Base-by-base conservation (phyloP, 2,888 invertebrate species). In the Cosmia trapezina region DNA sequence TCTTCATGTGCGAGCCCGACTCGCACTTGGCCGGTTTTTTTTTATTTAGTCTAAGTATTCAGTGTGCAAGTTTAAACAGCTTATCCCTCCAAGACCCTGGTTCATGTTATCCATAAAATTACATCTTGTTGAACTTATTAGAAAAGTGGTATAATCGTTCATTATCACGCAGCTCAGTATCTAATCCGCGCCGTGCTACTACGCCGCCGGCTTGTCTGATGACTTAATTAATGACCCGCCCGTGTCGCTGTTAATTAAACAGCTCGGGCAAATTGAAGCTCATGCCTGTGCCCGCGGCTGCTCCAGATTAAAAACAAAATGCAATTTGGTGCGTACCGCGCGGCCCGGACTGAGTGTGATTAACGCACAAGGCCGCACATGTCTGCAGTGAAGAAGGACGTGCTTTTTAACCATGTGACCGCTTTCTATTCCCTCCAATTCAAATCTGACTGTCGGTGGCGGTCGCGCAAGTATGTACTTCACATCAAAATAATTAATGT, bases 171-270 rank as follows among this genome's bases (percentile, higher is more conserved):
- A 91, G 91, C 91, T 92, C 86, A 90, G 91, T 91, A 89, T 92
- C 92, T 94, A 93, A 94, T 93, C 92, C 91, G 82, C 85, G 82
- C 85, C 85, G 87, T 89, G 89, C 90, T 92, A 91, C 91, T 89
- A 61, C 78, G 74, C 90, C 91, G 89, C 90, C 89, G 89, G 93
- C 93, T 93, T 91, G 93, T 93, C 95, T 95, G 95, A 95, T 95
- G 94, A 93, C 94, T 95, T 95, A 95, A 96, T 96, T 95, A 96
- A 96, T 95, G 94, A 94, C 91, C 92, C 89, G 90, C 94, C 94
- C 94, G 93, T 94, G 95, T 93, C 93, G 93, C 91, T 91, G 92
- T 91, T 96, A 95, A 96, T 96, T 95, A 95, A 93, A 93, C 93
- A 92, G 93, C 94, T 92, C 91, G 88, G 92, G 93, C 93, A 95